phyloP scores from a whole-genome alignment of 1,140 invertebrate genomes.

The Trinorchestia longiramus region DNA sequence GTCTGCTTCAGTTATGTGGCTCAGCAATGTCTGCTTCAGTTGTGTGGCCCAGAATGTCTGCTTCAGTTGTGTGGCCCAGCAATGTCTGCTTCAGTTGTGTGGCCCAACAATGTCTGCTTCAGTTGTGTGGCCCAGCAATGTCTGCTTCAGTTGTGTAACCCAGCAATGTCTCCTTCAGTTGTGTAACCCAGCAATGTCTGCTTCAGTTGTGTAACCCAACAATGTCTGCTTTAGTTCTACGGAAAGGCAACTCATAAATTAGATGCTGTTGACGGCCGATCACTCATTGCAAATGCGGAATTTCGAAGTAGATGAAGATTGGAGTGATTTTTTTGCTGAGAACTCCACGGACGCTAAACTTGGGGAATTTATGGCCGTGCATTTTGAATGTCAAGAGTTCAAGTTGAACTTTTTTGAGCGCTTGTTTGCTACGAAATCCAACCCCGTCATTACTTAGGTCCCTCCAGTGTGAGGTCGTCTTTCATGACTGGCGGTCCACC shows the following conservation, averaged over 20 bases:
- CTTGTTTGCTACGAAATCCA: background rate
- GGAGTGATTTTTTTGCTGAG: background rate
- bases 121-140: background rate
- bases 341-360: background rate
- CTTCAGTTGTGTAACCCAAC: background rate
- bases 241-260: too few species aligned
- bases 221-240: background rate
- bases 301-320: background rate
- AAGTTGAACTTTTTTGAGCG: background rate
- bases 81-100: background rate
- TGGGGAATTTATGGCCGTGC: background rate
- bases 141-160: background rate
- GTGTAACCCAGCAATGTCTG: background rate
- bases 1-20: too few species aligned
- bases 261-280: background rate
- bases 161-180: background rate
- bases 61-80: background rate
- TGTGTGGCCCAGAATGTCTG: background rate
- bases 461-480: background rate
- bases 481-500: too few species aligned
- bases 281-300: background rate
- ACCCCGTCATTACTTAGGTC: background rate
- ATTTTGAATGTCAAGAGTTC: background rate
- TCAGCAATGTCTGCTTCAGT: background rate
- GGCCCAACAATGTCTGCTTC: background rate